Evolutionary conservation across 37 sponge, comb jelly and placozoan species (phyloP).

Genomic region (Theonella swinhoei): DNA sequence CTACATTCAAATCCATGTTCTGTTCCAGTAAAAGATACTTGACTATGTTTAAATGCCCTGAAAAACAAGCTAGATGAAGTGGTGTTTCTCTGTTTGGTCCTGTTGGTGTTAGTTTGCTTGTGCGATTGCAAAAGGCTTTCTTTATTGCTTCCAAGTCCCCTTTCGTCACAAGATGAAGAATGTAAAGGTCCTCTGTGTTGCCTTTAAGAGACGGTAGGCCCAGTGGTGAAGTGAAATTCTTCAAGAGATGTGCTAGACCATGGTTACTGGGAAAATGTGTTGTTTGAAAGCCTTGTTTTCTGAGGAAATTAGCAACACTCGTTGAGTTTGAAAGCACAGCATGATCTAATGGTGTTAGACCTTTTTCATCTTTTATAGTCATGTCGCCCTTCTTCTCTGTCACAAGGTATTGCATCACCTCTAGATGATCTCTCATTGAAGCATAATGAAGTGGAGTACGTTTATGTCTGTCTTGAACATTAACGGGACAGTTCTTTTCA

Average conservation of each 20-base stretch:
- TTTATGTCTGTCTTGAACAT: neutral
- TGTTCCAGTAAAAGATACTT: conserved; percentile 25
- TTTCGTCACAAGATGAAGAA: neutral
- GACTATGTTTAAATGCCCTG: conserved; percentile 28
- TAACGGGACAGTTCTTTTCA: neutral
- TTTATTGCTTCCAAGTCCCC: conserved; percentile 24
- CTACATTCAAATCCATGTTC: neutral
- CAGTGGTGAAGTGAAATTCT: neutral
- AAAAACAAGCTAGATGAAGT: conserved; percentile 12
- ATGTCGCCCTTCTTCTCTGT: conserved; percentile 3
- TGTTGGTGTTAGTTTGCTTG: neutral
- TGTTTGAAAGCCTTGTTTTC: neutral
- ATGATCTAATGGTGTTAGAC: neutral
- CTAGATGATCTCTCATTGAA: neutral
- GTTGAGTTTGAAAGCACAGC: neutral
- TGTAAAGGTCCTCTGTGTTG: neutral
- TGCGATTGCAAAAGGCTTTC: neutral
- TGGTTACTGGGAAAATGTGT: neutral
- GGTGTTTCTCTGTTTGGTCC: neutral
- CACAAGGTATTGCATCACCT: conserved; percentile 2
- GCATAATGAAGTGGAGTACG: conserved; percentile 27
- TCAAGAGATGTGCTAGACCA: neutral
- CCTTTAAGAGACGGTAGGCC: too few species aligned
- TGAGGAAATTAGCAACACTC: neutral
- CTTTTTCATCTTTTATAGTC: neutral